Conservation (phyloP, 1,140 invertebrate species). For the Telenomus remus region DNA sequence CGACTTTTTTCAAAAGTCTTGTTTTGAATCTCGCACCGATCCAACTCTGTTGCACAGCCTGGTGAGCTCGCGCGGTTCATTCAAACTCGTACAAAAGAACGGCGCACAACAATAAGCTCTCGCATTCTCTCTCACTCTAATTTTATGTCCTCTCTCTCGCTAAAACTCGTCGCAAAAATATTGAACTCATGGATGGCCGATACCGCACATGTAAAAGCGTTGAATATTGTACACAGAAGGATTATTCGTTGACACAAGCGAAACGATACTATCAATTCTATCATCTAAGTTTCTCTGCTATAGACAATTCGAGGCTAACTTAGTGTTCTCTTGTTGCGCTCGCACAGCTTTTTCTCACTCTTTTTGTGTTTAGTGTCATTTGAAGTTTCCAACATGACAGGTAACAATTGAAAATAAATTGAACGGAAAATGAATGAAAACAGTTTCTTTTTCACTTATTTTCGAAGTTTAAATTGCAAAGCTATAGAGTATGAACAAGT, state of each 20-base stretch:
- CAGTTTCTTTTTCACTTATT: constrained; percentile 24
- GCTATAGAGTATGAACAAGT: too few relatives aligned
- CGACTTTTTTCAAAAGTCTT: neutral
- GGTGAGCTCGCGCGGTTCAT: constrained; percentile 53
- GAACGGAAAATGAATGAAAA: neutral
- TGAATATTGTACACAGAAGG: constrained; percentile 35
- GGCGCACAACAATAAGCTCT: constrained; percentile 11
- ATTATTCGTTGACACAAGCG: constrained; percentile 11
- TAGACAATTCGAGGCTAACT: constrained; percentile 65
- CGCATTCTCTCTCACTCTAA: constrained; percentile 7
- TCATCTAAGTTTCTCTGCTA: constrained; percentile 56
- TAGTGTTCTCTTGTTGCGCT: constrained; percentile 70
- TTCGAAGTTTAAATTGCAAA: too few relatives aligned
- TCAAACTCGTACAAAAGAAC: constrained; percentile 48
- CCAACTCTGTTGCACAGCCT: constrained; percentile 55
- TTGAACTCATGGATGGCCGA: neutral
- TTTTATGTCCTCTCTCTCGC: neutral
- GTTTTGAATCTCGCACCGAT: too few relatives aligned
- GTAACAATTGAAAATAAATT: constrained; percentile 25
- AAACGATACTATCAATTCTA: constrained; percentile 52
- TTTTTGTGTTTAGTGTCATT: constrained; percentile 49
- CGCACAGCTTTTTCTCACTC: constrained; percentile 69
- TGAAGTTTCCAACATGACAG: constrained; percentile 20
- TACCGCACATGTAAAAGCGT: constrained; percentile 1
- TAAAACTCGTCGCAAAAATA: constrained; percentile 32